A percentile compares a stretch with the other conserved stretches of the same genome.
Conservation (phyloP, 92 coral and sea anemone genomes). For the Virgularia gustaviana region DNA sequence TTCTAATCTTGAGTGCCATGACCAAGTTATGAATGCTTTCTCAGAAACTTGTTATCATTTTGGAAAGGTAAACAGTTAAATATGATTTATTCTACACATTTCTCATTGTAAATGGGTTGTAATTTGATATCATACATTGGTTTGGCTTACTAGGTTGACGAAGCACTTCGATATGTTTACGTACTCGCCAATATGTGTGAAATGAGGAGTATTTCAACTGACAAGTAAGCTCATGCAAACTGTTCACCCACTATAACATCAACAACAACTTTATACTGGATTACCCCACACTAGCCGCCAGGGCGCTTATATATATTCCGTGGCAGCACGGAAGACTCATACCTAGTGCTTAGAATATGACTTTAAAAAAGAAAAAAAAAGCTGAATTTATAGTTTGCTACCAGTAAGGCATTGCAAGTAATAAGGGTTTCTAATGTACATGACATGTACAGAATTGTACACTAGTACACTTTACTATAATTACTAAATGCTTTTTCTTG, state of each 20-base stretch:
- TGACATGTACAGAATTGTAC: too few relatives aligned
- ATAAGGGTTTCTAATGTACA: too few relatives aligned
- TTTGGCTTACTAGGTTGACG: conserved; percentile 61
- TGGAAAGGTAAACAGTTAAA: conserved; percentile 56
- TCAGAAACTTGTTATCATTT: conserved; percentile 65
- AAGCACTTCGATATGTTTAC: conserved; percentile 86
- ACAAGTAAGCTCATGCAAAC: conserved; percentile 51
- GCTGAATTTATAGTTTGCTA: too few relatives aligned
- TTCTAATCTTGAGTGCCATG: conserved; percentile 70
- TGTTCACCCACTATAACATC: neutral
- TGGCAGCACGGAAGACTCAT: too few relatives aligned
- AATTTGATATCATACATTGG: neutral
- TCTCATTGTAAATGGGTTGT: neutral
- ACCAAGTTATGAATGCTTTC: conserved; percentile 65
- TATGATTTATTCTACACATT: neutral
- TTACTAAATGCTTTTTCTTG: neutral
- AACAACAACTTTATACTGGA: too few relatives aligned
- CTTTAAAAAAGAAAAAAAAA: too few relatives aligned
- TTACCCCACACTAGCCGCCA: too few relatives aligned
- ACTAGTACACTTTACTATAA: too few relatives aligned
- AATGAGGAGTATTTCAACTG: conserved; percentile 59
- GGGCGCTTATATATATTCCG: too few relatives aligned
- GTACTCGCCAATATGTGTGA: conserved; percentile 87
- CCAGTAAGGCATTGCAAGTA: too few relatives aligned
- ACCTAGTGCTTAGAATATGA: too few relatives aligned